A percentile compares a stretch with the other conserved stretches of the same genome.
These are phyloP conservation scores for Aspidiotus destructor DNA, from an alignment of 2,888 invertebrate species.

Conservation along the genomic window DNA sequence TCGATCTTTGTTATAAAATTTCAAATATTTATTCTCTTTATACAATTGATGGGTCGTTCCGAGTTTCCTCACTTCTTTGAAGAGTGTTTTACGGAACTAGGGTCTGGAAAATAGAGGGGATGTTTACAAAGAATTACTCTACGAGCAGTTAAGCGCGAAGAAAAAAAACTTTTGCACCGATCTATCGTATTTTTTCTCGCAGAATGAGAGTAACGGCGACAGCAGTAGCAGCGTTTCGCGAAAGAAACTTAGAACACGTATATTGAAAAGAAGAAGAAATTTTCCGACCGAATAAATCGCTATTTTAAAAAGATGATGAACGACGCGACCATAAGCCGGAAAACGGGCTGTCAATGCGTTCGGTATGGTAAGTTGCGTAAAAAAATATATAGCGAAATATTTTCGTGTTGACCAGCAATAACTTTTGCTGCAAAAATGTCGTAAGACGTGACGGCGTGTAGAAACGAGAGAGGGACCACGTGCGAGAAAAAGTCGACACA, in stretches of 20 bases:
- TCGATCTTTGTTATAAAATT: too few relatives aligned
- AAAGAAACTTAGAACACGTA: background rate
- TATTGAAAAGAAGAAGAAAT: background rate
- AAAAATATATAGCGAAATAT: slow-evolving; percentile 14
- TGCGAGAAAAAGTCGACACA: too few relatives aligned
- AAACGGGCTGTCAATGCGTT: slow-evolving; percentile 16
- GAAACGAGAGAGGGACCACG: too few relatives aligned
- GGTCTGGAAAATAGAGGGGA: too few relatives aligned
- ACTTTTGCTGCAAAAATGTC: background rate
- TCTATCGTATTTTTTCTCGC: background rate
- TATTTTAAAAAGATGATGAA: slow-evolving; percentile 22
- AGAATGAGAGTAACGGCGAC: background rate
- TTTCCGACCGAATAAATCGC: slow-evolving; percentile 14
- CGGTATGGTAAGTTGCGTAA: background rate
- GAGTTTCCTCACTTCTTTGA: too few relatives aligned
- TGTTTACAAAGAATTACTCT: too few relatives aligned
- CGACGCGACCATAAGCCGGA: slow-evolving; percentile 18
- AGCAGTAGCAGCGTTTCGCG: background rate
- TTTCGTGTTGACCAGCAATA: slow-evolving; percentile 16
- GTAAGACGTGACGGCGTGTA: background rate
- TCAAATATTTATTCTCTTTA: too few relatives aligned
- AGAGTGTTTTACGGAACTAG: too few relatives aligned
- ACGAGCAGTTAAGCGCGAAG: background rate
- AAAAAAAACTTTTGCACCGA: background rate
- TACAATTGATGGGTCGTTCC: too few relatives aligned